A percentile compares a stretch with the other conserved stretches of the same genome.
Conservation (phyloP, 2,797 vertebrate species). For the Scolopax rusticola region DNA sequence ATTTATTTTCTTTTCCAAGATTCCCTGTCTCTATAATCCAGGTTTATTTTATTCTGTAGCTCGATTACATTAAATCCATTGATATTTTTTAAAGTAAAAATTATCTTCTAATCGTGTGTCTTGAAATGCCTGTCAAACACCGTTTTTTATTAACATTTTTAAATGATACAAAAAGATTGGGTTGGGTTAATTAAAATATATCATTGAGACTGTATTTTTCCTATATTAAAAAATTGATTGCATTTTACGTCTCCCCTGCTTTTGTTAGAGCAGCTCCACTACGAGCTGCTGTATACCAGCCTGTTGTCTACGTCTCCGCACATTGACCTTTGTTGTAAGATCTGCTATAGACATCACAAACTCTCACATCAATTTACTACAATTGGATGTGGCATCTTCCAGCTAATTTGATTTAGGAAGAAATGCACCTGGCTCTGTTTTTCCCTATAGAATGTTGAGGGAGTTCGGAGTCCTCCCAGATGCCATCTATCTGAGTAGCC, state of each 20-base stretch:
- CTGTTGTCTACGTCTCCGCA: constrained; percentile 94
- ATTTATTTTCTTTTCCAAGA: constrained; percentile 60
- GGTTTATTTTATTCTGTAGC: constrained; percentile 32
- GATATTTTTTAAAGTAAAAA: constrained; percentile 28
- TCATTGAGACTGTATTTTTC: constrained; percentile 76
- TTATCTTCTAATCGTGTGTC: background rate
- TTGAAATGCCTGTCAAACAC: constrained; percentile 47
- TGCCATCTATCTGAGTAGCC: constrained; percentile 82
- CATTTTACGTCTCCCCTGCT: constrained; percentile 73
- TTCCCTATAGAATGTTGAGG: constrained; percentile 95
- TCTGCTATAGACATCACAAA: constrained; percentile 99
- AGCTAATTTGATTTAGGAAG: constrained; percentile 99
- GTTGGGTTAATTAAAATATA: constrained; percentile 73
- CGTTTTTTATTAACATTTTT: constrained; percentile 69
- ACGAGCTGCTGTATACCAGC: constrained; percentile 85
- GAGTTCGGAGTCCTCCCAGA: constrained; percentile 82
- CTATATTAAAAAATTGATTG: constrained; percentile 74
- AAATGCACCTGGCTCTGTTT: constrained; percentile 99
- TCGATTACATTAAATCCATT: constrained; percentile 37
- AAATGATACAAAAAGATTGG: constrained; percentile 62
- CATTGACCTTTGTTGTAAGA: constrained; percentile 99
- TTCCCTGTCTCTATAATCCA: background rate
- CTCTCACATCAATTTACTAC: constrained; percentile 99
- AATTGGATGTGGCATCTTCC: constrained; percentile 99
- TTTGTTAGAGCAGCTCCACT: constrained; percentile 72